Evolutionary conservation across 2,113 vertebrate genomes (phyloP).

Genomic region (Dryoscopus gambensis): DNA sequence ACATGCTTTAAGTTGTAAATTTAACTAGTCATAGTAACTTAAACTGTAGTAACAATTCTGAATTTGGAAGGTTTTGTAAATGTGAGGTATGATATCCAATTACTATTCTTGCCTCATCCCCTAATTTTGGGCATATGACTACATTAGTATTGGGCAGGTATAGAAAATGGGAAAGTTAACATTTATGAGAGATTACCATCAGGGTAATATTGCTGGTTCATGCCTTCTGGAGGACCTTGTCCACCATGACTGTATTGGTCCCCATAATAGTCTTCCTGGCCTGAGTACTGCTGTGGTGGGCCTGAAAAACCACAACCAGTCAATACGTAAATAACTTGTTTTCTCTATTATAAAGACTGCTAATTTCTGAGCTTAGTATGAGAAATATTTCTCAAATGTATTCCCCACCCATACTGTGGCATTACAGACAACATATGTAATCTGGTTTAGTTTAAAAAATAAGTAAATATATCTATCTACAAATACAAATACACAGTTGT

Average conservation of each 20-base stretch:
- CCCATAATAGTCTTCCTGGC: conserved; percentile 99
- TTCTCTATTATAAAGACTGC: conserved; percentile 54
- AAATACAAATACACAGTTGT: background rate
- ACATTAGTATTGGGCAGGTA: conserved; percentile 64
- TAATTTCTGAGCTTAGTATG: conserved; percentile 52
- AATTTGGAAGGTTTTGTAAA: conserved; percentile 36
- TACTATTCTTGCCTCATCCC: conserved; percentile 8
- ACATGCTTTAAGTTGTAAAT: background rate
- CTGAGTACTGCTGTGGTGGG: conserved; percentile 98
- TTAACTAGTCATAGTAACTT: conserved; percentile 4
- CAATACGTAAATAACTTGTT: conserved; percentile 72
- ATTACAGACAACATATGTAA: conserved; percentile 52
- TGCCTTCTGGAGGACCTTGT: conserved; percentile 98
- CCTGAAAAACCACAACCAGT: conserved; percentile 89
- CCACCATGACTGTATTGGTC: conserved; percentile 99
- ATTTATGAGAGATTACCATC: conserved; percentile 82
- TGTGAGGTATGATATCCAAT: conserved; percentile 22
- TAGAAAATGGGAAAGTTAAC: conserved; percentile 72
- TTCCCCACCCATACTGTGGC: conserved; percentile 49
- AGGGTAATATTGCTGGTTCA: conserved; percentile 87
- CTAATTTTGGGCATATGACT: conserved; percentile 31
- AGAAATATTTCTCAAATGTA: conserved; percentile 58
- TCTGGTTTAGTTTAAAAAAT: background rate
- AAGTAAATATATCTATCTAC: background rate
- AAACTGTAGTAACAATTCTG: conserved; percentile 3